phyloP scores from a whole-genome alignment of 2,797 vertebrate species.

The Antennarius maculatus region DNA sequence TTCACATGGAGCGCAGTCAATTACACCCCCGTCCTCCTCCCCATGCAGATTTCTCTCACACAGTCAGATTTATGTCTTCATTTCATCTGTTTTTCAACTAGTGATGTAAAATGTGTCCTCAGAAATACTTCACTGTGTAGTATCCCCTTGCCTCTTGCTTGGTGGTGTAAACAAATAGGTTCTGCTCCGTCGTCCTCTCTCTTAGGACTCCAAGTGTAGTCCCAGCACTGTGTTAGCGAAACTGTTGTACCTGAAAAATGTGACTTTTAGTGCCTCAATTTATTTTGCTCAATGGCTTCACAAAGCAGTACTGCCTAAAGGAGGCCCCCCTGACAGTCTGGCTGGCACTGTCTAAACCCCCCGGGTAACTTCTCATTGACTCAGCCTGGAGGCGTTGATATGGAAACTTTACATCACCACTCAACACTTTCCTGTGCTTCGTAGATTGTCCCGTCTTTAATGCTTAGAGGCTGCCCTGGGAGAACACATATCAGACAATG shows the following conservation, averaged over 20 bases:
- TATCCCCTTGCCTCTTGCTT: slow-evolving; percentile 25
- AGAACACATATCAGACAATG: slow-evolving; percentile 11
- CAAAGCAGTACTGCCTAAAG: slow-evolving; percentile 8
- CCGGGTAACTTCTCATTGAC: slow-evolving; percentile 12
- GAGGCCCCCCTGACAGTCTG: slow-evolving; percentile 24
- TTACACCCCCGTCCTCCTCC: slow-evolving; percentile 21
- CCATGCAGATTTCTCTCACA: neutral
- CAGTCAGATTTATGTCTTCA: slow-evolving; percentile 49
- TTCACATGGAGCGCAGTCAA: slow-evolving; percentile 32
- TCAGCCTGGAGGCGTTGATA: slow-evolving; percentile 24
- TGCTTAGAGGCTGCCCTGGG: slow-evolving; percentile 10
- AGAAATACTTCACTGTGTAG: slow-evolving; percentile 19
- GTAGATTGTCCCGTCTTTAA: slow-evolving; percentile 28
- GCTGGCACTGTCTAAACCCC: slow-evolving; percentile 13
- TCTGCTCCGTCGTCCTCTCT: slow-evolving; percentile 28
- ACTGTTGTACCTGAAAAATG: slow-evolving; percentile 21
- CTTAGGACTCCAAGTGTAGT: slow-evolving; percentile 16
- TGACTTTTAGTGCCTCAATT: slow-evolving; percentile 54
- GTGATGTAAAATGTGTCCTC: slow-evolving; percentile 32
- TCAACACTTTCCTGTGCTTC: slow-evolving; percentile 20
- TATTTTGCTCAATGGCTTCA: slow-evolving; percentile 19
- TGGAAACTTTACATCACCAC: slow-evolving; percentile 16
- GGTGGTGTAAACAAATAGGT: slow-evolving; percentile 33
- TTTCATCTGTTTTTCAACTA: slow-evolving; percentile 41
- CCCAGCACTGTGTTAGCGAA: slow-evolving; percentile 11